Evolutionary conservation across 2,797 vertebrate genomes (phyloP).

Genomic region (Esox lucius): DNA sequence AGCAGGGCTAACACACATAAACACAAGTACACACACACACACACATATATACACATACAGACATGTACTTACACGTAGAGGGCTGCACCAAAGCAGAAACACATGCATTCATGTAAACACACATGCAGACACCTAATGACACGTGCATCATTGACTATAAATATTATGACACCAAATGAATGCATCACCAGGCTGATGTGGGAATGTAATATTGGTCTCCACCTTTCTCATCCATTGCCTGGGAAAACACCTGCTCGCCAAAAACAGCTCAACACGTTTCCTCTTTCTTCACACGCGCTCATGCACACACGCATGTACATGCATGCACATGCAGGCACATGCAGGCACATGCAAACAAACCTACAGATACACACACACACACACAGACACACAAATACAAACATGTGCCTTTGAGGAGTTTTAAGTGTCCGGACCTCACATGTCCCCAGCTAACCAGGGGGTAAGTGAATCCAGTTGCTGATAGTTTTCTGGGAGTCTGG

Average conservation of each 20-base stretch:
- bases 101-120: neutral
- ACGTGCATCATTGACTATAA: neutral
- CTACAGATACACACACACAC: slow-evolving; percentile 21
- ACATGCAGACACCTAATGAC: neutral
- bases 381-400: slow-evolving; percentile 26
- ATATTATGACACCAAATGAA: neutral
- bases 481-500: slow-evolving; percentile 73
- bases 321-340: neutral
- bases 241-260: slow-evolving; percentile 54
- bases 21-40: slow-evolving; percentile 30
- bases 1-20: slow-evolving; percentile 33
- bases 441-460: slow-evolving; percentile 41
- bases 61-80: neutral
- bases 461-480: slow-evolving; percentile 76
- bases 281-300: neutral
- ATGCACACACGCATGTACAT: neutral
- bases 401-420: slow-evolving; percentile 17
- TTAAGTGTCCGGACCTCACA: slow-evolving; percentile 57
- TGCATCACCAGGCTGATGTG: slow-evolving; percentile 31
- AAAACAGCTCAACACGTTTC: slow-evolving; percentile 46
- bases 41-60: neutral
- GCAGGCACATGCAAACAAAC: slow-evolving; percentile 11
- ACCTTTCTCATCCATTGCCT: slow-evolving; percentile 41
- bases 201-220: slow-evolving; percentile 35
- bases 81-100: neutral